Evolutionary conservation across 2,797 vertebrate species (phyloP).

Genomic region (Thripadectes ignobilis): DNA sequence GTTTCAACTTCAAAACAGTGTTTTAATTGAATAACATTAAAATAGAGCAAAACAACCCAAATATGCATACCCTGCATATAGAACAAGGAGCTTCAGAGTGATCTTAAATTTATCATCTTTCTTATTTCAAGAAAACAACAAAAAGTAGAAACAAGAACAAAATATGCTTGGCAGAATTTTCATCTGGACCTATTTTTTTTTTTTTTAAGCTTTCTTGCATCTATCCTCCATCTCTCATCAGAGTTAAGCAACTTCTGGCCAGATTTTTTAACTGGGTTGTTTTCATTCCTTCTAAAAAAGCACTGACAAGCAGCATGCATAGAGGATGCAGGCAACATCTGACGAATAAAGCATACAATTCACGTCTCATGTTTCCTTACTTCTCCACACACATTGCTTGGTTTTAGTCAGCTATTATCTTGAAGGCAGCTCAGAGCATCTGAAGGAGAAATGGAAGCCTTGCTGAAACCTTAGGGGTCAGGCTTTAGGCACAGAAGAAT

Average conservation of each 20-base stretch:
- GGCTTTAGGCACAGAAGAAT: neutral
- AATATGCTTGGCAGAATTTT: neutral
- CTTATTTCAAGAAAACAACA: neutral
- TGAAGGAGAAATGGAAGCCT: neutral
- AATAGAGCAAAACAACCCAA: neutral
- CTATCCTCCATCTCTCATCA: neutral
- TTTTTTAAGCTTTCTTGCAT: neutral
- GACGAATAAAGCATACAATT: neutral
- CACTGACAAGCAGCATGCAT: neutral
- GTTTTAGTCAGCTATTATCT: neutral
- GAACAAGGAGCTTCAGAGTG: neutral
- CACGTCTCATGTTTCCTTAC: neutral
- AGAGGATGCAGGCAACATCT: neutral
- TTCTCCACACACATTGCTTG: neutral
- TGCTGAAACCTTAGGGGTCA: neutral
- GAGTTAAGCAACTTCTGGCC: neutral
- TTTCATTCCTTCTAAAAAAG: neutral
- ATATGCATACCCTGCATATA: neutral
- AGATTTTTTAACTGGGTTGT: neutral
- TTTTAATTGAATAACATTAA: neutral
- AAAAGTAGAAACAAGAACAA: neutral
- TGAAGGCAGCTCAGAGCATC: neutral
- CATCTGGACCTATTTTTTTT: neutral
- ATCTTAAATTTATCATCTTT: neutral
- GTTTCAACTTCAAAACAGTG: neutral